Percentiles rank a stretch among this genome's conserved stretches.
Conservation (phyloP, 2,888 invertebrate species). For the Drosophila nr. perissopoda region DNA sequence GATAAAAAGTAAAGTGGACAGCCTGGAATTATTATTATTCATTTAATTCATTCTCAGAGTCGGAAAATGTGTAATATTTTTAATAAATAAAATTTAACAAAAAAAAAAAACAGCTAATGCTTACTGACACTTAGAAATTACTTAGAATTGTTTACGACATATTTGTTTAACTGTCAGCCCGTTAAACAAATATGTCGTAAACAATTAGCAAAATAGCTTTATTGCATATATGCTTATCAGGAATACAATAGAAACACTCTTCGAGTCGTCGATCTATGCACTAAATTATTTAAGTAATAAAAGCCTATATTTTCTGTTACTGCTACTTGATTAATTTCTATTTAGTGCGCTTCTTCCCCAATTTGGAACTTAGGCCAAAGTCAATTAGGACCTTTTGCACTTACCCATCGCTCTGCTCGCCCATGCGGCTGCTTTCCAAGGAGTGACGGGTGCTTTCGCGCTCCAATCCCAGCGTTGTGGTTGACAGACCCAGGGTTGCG, state of each 20-base stretch:
- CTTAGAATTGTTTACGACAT: background rate
- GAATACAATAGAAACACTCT: background rate
- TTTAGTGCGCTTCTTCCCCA: conserved; percentile 5
- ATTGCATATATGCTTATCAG: background rate
- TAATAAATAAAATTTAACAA: background rate
- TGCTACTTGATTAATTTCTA: conserved; percentile 2
- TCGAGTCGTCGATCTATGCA: background rate
- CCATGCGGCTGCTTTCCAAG: conserved; percentile 70
- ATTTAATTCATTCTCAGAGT: background rate
- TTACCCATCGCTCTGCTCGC: conserved; percentile 72
- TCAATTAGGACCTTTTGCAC: conserved; percentile 30
- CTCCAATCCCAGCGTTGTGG: conserved; percentile 61
- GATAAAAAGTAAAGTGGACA: background rate
- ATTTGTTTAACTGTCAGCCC: no score
- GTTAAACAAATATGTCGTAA: no score
- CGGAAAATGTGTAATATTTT: no score
- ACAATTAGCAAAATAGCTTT: no score
- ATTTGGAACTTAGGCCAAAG: conserved; percentile 2
- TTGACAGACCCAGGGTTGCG: conserved; percentile 57
- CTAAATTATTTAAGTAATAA: background rate
- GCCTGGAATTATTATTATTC: background rate
- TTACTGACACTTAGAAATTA: background rate
- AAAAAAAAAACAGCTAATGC: background rate
- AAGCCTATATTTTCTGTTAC: background rate
- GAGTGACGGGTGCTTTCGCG: conserved; percentile 70